Evolutionary conservation across 2,797 vertebrate genomes (phyloP), one percentile per base, ranked within the genome.

Genomic region (Lagorchestes hirsutus): DNA sequence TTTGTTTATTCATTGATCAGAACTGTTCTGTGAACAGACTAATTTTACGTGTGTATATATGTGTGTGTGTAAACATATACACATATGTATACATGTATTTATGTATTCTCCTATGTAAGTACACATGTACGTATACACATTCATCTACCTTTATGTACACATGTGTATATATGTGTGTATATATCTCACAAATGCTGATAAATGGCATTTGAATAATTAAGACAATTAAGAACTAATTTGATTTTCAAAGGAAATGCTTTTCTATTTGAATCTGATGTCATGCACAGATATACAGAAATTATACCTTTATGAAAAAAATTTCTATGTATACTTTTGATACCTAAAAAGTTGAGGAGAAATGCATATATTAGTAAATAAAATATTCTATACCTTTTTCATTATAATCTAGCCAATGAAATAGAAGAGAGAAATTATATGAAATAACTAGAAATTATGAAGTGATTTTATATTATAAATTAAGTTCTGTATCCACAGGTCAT

Each of bases 241-340:
- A 96, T 97, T 97, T 97, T 98, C 96, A 97, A 97, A 93, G 11
- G 24, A 27, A 95, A 50, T 96, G 27, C 97, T 98, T 98, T 13
- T 34, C 95, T 96, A 56, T 57, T 90, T 93, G 50, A 98, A 93
- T 97, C 0, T 8, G 96, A 96, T 96, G 40, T 34, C 54, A 92
- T 93, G 56, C 95, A 90, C 22, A 97, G n/a, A 94, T 95, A 18
- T 93, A 97, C 96, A 95, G 96, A 52, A 1, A 46, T 96, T 97
- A 91, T 82, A 95, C 91, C 95, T 97, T 96, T 96, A 54, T 95
- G 87, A 1, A 0, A 91, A 67, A 92, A 93, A 90, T 55, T 95
- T 27, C 90, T 96, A 93, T 97, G 96, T 22, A 90, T 97, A 18
- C 0, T 22, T 97, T 55, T 97, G 5, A 93, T 58, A 97, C 96